Evolutionary conservation across 2,797 vertebrate species (phyloP).

Genomic region (Takifugu ocellatus): DNA sequence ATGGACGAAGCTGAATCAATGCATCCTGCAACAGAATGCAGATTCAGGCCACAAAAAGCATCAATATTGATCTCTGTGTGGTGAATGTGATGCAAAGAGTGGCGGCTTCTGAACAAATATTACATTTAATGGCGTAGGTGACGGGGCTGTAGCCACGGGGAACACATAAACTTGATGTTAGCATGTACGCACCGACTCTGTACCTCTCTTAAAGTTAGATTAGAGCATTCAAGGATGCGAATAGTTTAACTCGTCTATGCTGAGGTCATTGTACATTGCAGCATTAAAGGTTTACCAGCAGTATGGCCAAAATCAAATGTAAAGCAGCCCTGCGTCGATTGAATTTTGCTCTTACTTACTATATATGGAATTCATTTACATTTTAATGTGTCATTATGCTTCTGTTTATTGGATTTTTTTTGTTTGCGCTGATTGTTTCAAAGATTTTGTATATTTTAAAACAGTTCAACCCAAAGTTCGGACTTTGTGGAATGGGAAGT

Average conservation of each 20-base stretch:
- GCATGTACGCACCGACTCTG: slow-evolving; percentile 6
- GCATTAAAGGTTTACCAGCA: slow-evolving; percentile 1
- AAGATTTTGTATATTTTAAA: slow-evolving; percentile 1
- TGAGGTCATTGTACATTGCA: neutral
- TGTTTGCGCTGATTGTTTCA: neutral
- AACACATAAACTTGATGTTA: slow-evolving; percentile 2
- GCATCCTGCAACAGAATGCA: neutral
- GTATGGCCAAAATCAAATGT: neutral
- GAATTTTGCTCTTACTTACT: neutral
- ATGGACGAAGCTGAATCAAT: slow-evolving; percentile 2
- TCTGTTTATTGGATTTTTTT: neutral
- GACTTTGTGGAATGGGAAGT: neutral
- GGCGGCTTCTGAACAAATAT: neutral
- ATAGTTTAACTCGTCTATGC: slow-evolving; percentile 1
- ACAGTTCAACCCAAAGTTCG: slow-evolving; percentile 2
- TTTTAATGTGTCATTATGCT: neutral
- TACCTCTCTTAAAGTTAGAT: slow-evolving; percentile 4
- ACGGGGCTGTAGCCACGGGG: slow-evolving; percentile 1
- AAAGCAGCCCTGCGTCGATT: neutral
- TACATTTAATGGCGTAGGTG: neutral
- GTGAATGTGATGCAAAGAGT: neutral
- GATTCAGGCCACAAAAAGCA: neutral
- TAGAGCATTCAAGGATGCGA: slow-evolving; percentile 11
- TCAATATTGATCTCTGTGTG: neutral
- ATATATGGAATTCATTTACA: neutral